phyloP scores from a whole-genome alignment of 2,113 vertebrate genomes.

The Pachyramphus minor region DNA sequence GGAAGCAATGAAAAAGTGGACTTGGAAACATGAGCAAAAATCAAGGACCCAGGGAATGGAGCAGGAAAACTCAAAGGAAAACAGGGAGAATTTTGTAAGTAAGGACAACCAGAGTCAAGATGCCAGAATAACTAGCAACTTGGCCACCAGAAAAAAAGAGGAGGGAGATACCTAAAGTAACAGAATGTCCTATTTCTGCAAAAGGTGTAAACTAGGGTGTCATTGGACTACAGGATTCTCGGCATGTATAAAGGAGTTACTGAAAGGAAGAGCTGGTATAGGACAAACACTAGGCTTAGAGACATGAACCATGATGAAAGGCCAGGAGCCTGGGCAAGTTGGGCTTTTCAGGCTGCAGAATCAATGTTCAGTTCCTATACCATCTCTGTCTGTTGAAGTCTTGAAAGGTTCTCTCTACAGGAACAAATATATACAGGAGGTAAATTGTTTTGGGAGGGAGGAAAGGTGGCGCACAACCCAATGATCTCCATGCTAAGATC shows the following conservation, averaged over 20 bases:
- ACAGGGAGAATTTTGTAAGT: not conserved
- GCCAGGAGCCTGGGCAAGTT: not conserved
- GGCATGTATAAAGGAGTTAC: not conserved
- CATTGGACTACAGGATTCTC: not conserved
- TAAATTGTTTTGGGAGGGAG: not conserved
- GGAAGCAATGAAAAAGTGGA: not conserved
- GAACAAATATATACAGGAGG: not conserved
- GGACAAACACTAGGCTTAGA: rapidly evolving
- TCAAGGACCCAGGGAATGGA: not conserved
- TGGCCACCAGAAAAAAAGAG: not conserved
- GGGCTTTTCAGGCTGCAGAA: not conserved
- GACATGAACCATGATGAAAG: not conserved
- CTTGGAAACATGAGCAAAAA: not conserved
- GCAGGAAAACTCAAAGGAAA: not conserved
- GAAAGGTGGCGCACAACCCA: not conserved
- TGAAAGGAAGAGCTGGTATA: not conserved
- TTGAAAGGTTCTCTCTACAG: not conserved
- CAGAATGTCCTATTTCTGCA: not conserved
- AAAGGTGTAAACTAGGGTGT: not conserved
- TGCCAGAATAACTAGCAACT: not conserved
- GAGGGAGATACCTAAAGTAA: not conserved
- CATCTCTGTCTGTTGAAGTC: not conserved
- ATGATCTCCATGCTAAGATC: not conserved
- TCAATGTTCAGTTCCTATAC: not conserved
- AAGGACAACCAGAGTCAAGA: not conserved